Percentiles rank a stretch among this genome's conserved stretches.
Evolutionary conservation across 1,140 invertebrate genomes (phyloP).

Genomic region (Trachelipus rathkii): DNA sequence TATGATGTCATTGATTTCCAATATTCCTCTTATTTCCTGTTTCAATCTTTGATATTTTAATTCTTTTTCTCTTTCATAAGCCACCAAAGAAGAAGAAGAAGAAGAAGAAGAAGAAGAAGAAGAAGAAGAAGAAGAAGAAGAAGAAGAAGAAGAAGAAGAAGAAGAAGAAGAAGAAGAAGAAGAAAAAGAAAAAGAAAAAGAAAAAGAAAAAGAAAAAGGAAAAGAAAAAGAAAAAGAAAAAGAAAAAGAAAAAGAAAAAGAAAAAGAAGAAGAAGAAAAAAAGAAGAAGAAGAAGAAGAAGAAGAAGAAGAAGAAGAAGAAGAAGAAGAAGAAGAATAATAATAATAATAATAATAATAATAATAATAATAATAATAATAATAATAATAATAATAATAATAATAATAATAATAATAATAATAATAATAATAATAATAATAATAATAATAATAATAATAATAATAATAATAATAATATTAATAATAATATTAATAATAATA

Average conservation of each 20-base stretch:
- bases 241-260: not conserved
- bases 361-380: not conserved
- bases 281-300: not conserved
- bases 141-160: not conserved
- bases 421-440: no score
- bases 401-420: no score
- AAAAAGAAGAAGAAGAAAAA: not conserved
- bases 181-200: constrained; percentile 1
- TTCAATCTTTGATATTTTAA: no score
- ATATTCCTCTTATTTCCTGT: no score
- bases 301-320: not conserved
- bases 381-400: not conserved
- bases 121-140: constrained; percentile 2
- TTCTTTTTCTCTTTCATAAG: no score
- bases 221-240: constrained; percentile 1
- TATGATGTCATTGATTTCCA: no score
- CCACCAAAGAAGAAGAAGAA: no score
- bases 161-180: not conserved
- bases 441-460: no score
- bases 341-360: not conserved
- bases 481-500: no score
- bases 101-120: no score
- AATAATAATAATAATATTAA: no score
- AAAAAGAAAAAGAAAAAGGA: not conserved
- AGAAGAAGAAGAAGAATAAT: no score